Base-by-base conservation (phyloP, 2,113 vertebrate species). In the Caloenas nicobarica region DNA sequence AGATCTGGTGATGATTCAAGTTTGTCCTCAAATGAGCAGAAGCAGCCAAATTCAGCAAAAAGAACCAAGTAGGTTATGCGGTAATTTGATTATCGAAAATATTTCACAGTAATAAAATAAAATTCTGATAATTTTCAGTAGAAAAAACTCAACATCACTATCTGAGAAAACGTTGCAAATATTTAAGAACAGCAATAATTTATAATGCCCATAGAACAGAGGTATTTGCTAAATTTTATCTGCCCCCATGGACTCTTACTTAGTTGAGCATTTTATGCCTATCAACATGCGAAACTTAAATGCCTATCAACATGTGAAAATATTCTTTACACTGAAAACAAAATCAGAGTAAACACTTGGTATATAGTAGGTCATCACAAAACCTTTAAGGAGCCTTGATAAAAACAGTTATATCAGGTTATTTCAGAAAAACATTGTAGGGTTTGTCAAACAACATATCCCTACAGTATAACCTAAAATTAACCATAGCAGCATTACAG, bases 11-110 rank as follows among this genome's bases (percentile, higher is more conserved):
- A 29, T 15, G 38, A 51, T 36, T 58, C 46, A 50, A 60, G 34
- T 13, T 38, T 7, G 11, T 60, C 58, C 36, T 83, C 5, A 2
- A 56, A 34, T 62, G 31, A 46, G 46, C 0, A 0, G 40, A 80
- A 80, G 46, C 2, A 1, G 24, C 36, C 22, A 26, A 74, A 84
- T 48, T n/a, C 44, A 46, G 36, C 61, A 60, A 78, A 57, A 69
- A 69, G n/a, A 74, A 44, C 7, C 23, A 38, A 78, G 10, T 13
- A 57, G 21, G 2, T 2, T 5, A 51, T 0, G 2, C 4, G 9
- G 13, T 26, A 18, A 60, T 48, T 38, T 23, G 34, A 61, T 83
- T 48, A 76, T 53, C 40, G 79, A 38, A 85, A 71, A 36, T 50
- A 84, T 8, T 58, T 62, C 42, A 57, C 7, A 23, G n/a, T 7